phyloP scores from a whole-genome alignment of 2,113 vertebrate genomes.

The Leptobrachium ailaonicum region DNA sequence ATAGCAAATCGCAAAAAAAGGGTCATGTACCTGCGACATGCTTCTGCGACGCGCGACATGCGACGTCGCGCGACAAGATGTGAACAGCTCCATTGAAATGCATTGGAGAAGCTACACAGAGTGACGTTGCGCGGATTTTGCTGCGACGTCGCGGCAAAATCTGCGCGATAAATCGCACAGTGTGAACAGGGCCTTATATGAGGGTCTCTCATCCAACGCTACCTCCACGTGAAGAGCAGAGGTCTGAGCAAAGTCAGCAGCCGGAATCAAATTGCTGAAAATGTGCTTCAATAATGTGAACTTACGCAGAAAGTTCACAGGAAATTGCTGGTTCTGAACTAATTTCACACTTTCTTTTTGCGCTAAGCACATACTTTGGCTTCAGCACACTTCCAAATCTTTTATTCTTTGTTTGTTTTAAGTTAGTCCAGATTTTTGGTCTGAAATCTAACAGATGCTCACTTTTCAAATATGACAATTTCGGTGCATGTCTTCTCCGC shows the following conservation, averaged over 20 bases:
- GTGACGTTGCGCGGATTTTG: too few relatives aligned
- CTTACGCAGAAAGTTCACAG: slow-evolving; percentile 49
- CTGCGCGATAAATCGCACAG: too few relatives aligned
- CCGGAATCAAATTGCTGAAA: slow-evolving; percentile 1
- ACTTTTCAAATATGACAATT: slow-evolving; percentile 29
- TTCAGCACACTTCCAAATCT: slow-evolving; percentile 42
- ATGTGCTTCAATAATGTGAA: slow-evolving; percentile 15
- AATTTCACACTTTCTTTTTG: slow-evolving; percentile 46
- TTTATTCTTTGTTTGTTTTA: slow-evolving; percentile 32
- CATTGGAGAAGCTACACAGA: too few relatives aligned
- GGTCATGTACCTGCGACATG: too few relatives aligned
- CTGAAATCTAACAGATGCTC: slow-evolving; percentile 49
- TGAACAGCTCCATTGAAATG: too few relatives aligned
- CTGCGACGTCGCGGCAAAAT: too few relatives aligned
- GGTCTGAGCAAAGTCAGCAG: neutral
- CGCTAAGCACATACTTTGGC: slow-evolving; percentile 43
- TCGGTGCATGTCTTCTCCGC: slow-evolving; percentile 19
- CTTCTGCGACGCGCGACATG: too few relatives aligned
- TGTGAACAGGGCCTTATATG: too few relatives aligned
- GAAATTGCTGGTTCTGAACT: slow-evolving; percentile 52
- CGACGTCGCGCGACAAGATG: too few relatives aligned
- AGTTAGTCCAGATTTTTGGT: slow-evolving; percentile 45
- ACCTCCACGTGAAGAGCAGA: too few relatives aligned
- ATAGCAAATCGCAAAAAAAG: too few relatives aligned
- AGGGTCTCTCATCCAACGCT: too few relatives aligned